These are phyloP conservation scores for Hippocampus mohnikei DNA, from an alignment of 2,113 vertebrate genomes.

Conservation along the genomic window DNA sequence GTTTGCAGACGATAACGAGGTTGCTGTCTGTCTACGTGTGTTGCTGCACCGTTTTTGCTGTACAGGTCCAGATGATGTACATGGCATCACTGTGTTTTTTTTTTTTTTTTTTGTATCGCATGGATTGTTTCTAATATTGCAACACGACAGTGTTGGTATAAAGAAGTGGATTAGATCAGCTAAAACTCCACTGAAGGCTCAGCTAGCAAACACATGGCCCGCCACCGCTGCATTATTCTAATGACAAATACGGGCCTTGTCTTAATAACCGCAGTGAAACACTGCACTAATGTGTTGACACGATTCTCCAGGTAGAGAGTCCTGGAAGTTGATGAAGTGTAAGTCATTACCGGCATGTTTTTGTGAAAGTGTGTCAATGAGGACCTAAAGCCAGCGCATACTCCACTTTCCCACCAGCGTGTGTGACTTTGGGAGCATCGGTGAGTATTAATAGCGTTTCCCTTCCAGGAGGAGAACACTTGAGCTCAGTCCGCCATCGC, in stretches of 20 bases:
- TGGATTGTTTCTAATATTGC: background rate
- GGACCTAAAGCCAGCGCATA: conserved; percentile 53
- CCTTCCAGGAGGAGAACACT: conserved; percentile 68
- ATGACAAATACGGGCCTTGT: background rate
- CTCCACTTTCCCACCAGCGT: conserved; percentile 54
- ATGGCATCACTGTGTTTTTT: no score
- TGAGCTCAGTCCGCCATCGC: conserved; percentile 55
- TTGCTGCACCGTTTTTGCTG: no score
- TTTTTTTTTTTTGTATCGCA: no score
- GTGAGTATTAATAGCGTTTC: conserved; percentile 72
- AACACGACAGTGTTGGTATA: no score
- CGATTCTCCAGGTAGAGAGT: background rate
- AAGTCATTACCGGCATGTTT: conserved; percentile 6
- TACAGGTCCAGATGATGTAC: no score
- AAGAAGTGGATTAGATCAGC: no score
- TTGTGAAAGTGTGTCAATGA: conserved; percentile 70
- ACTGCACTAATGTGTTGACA: background rate
- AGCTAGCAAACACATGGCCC: background rate
- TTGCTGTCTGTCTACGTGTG: no score
- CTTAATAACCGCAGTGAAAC: background rate
- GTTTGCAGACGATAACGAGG: no score
- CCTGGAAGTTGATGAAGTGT: background rate
- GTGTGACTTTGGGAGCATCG: conserved; percentile 71
- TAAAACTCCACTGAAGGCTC: no score
- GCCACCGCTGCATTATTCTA: background rate